Percentiles rank a stretch among this genome's conserved stretches.
Evolutionary conservation across 2,797 vertebrate genomes (phyloP).

Genomic region (Trachops cirrhosus): DNA sequence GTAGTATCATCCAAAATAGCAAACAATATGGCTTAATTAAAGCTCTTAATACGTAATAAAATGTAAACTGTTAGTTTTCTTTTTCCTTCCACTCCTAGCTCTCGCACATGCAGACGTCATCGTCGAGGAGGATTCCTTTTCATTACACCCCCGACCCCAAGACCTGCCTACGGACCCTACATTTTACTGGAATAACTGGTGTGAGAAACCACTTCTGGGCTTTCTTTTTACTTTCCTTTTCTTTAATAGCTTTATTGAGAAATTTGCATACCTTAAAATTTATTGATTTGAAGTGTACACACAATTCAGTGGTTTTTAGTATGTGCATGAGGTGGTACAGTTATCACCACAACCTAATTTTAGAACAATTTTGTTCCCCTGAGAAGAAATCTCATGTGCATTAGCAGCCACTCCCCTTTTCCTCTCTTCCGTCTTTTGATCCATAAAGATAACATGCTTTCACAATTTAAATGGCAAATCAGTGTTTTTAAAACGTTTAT

Average conservation of each 20-base stretch:
- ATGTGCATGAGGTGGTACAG: not conserved
- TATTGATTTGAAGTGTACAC: not conserved
- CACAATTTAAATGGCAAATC: not conserved
- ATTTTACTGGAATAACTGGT: not conserved
- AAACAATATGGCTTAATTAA: not conserved
- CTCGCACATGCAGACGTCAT: not conserved
- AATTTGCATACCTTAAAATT: not conserved
- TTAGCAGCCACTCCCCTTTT: not conserved
- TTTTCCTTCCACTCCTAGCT: not conserved
- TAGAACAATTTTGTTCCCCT: not conserved
- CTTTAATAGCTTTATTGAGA: not conserved
- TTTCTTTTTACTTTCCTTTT: not conserved
- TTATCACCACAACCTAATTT: not conserved
- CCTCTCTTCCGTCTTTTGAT: not conserved
- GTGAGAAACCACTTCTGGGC: not conserved
- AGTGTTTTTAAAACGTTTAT: not conserved
- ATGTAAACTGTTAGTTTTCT: not conserved
- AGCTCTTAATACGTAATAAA: not conserved
- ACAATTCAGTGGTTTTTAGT: not conserved
- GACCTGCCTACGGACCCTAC: fast-evolving
- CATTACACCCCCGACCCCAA: not conserved
- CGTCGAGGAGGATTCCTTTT: not conserved
- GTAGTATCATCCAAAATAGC: not conserved
- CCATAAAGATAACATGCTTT: not conserved
- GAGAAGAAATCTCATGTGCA: not conserved